These are phyloP conservation scores for Melanerpes formicivorus DNA, from an alignment of 2,113 vertebrate genomes.

Conservation along the genomic window DNA sequence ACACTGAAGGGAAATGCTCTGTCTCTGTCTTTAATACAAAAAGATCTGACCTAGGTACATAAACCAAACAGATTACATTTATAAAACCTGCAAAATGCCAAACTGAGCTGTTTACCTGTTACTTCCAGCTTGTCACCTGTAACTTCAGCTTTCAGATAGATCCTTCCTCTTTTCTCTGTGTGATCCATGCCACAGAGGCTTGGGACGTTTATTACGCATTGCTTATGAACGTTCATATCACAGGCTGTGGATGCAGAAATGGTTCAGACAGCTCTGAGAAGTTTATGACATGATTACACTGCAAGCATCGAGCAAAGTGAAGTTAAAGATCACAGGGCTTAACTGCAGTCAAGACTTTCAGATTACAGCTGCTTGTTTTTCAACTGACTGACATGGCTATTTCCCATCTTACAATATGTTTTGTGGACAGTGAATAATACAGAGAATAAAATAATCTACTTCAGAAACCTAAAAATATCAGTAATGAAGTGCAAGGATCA, in stretches of 20 bases:
- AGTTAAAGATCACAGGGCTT: not conserved
- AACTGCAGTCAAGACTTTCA: not conserved
- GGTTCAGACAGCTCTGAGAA: not conserved
- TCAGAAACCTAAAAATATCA: not conserved
- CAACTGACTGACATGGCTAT: accelerated
- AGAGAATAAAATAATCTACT: not conserved
- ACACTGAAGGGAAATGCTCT: not conserved
- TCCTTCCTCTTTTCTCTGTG: constrained; percentile 92
- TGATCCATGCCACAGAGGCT: constrained; percentile 97
- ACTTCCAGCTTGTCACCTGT: constrained; percentile 87
- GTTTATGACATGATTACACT: not conserved
- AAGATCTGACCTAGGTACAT: not conserved
- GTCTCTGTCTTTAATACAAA: not conserved
- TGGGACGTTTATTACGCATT: constrained; percentile 95
- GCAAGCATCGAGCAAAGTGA: not conserved
- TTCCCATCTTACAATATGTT: not conserved
- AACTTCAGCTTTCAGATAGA: constrained; percentile 95
- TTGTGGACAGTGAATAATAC: not conserved
- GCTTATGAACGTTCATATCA: constrained; percentile 97
- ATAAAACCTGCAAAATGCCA: not conserved
- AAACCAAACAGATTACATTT: not conserved
- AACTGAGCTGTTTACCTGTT: constrained; percentile 78
- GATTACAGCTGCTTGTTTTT: not conserved
- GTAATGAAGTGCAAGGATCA: not conserved
- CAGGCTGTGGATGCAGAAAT: constrained; percentile 81